Percentiles rank a stretch among this genome's conserved stretches.
phyloP scores from a whole-genome alignment of 1,140 invertebrate genomes.

The Harpegnathos saltator region DNA sequence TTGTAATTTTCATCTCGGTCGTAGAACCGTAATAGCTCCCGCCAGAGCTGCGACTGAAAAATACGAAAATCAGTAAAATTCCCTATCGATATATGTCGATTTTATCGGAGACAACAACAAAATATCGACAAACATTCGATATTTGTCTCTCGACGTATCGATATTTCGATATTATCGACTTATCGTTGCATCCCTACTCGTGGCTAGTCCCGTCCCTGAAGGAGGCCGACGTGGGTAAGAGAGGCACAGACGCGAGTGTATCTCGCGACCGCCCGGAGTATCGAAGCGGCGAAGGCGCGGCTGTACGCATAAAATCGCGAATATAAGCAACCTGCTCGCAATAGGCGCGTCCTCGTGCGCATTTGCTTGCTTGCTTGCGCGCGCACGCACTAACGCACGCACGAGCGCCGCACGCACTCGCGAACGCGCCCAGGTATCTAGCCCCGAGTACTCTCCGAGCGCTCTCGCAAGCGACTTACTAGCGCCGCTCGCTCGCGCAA shows the following conservation, averaged over 20 bases:
- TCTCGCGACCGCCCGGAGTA: conserved; percentile 51
- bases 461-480: conserved; percentile 46
- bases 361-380: conserved; percentile 46
- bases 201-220: conserved; percentile 24
- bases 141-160: no score
- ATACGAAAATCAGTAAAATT: no score
- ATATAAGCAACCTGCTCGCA: conserved; percentile 77
- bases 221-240: conserved; percentile 17
- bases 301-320: conserved; percentile 76
- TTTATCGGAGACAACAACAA: no score
- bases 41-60: no score
- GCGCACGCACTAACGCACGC: conserved; percentile 53
- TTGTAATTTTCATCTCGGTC: no score
- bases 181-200: no score
- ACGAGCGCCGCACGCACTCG: conserved; percentile 60
- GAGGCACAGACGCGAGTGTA: conserved; percentile 22
- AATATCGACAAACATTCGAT: no score
- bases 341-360: conserved; percentile 69
- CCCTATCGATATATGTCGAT: no score
- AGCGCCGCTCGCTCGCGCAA: conserved; percentile 20
- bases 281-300: conserved; percentile 73
- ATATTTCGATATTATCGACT: no score
- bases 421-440: conserved; percentile 37
- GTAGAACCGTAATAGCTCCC: no score
- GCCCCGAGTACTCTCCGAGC: conserved; percentile 38